These are phyloP conservation scores for Carassius auratus DNA, from an alignment of 2,113 vertebrate species.

Conservation along the genomic window DNA sequence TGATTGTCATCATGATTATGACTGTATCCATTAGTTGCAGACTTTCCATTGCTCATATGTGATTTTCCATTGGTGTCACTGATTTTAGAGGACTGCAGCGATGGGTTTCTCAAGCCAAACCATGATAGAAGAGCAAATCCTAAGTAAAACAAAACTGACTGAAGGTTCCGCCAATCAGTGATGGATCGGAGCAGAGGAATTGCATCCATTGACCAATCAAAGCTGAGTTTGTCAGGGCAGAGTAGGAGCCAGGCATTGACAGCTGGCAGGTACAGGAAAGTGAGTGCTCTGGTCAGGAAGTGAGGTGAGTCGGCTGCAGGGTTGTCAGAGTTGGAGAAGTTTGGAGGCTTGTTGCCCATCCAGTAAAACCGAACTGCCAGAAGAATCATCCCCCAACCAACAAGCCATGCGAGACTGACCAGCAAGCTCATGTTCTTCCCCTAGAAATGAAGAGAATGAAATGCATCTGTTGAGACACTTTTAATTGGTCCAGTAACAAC, in stretches of 20 bases:
- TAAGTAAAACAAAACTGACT: constrained; percentile 85
- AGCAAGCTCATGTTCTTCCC: constrained; percentile 84
- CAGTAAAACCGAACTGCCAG: constrained; percentile 91
- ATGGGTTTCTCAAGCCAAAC: constrained; percentile 76
- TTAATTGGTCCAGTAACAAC: neutral
- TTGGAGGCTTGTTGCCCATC: constrained; percentile 99
- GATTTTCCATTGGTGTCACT: constrained; percentile 84
- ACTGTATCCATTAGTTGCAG: constrained; percentile 87
- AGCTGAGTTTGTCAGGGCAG: constrained; percentile 95
- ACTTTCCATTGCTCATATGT: constrained; percentile 84
- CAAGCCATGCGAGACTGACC: constrained; percentile 85
- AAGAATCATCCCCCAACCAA: constrained; percentile 84
- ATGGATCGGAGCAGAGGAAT: constrained; percentile 87
- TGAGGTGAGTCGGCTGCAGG: constrained; percentile 91
- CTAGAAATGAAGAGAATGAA: constrained; percentile 65
- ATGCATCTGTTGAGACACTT: neutral
- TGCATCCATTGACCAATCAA: constrained; percentile 99
- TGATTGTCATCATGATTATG: constrained; percentile 65
- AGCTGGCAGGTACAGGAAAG: constrained; percentile 91
- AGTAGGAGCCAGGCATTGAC: constrained; percentile 93
- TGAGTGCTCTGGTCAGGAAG: constrained; percentile 84
- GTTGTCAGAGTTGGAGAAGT: constrained; percentile 99
- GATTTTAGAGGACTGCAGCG: constrained; percentile 55
- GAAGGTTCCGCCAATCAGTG: constrained; percentile 88
- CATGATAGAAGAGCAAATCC: constrained; percentile 83